phyloP scores from a whole-genome alignment of 2,888 invertebrate genomes.

The Flexamia atlantica region DNA sequence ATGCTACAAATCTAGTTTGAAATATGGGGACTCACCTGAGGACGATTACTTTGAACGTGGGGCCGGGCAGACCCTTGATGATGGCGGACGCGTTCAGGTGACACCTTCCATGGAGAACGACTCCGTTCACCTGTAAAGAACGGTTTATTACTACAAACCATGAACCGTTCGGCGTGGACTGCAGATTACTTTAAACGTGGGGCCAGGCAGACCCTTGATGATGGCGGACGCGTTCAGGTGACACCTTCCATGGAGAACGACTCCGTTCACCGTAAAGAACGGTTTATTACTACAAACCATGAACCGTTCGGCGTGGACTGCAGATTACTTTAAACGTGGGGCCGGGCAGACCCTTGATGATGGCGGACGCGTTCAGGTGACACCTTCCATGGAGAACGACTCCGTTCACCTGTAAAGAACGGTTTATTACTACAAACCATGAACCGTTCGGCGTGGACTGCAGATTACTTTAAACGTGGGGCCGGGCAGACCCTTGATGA shows the following conservation, averaged over 20 bases:
- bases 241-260: slow-evolving; percentile 94
- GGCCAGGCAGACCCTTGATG: slow-evolving; percentile 93
- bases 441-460: too few relatives aligned
- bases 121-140: slow-evolving; percentile 92
- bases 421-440: too few relatives aligned
- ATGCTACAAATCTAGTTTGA: too few relatives aligned
- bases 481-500: slow-evolving; percentile 94
- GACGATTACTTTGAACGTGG: slow-evolving; percentile 88
- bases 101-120: slow-evolving; percentile 94
- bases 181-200: slow-evolving; percentile 90
- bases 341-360: slow-evolving; percentile 94
- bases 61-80: slow-evolving; percentile 93
- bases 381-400: slow-evolving; percentile 95
- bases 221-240: slow-evolving; percentile 97
- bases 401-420: slow-evolving; percentile 88
- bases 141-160: too few relatives aligned
- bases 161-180: too few relatives aligned
- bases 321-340: slow-evolving; percentile 89
- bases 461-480: slow-evolving; percentile 89
- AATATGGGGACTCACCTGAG: slow-evolving; percentile 5
- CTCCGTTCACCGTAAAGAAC: slow-evolving; percentile 88
- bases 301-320: too few relatives aligned
- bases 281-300: too few relatives aligned
- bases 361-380: slow-evolving; percentile 96
- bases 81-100: slow-evolving; percentile 97